phyloP scores from a whole-genome alignment of 1,140 invertebrate genomes.

The Choristoneura fumiferana region DNA sequence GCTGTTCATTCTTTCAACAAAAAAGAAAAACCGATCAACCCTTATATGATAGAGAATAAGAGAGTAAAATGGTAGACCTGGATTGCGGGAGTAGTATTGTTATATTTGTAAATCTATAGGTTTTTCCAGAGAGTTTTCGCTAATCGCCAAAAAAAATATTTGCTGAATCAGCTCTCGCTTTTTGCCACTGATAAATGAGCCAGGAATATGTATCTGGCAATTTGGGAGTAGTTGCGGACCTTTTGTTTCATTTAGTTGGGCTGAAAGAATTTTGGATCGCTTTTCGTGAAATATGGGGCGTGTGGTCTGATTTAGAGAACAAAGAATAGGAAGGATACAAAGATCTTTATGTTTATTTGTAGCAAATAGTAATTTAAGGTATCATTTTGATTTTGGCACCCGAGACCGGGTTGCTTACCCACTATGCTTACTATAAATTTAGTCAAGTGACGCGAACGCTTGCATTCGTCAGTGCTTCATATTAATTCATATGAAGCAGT shows the following conservation, averaged over 20 bases:
- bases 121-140: slow-evolving; percentile 65
- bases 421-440: too few species aligned
- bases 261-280: slow-evolving; percentile 36
- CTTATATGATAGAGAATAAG: slow-evolving; percentile 23
- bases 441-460: too few species aligned
- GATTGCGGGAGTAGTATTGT: slow-evolving; percentile 20
- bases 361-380: too few species aligned
- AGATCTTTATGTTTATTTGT: too few species aligned
- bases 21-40: slow-evolving; percentile 14
- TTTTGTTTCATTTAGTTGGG: slow-evolving; percentile 59
- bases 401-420: too few species aligned
- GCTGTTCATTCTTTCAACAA: slow-evolving; percentile 24
- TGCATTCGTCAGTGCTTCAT: too few species aligned
- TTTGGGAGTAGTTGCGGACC: slow-evolving; percentile 48
- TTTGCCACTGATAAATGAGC: slow-evolving; percentile 68
- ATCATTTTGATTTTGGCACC: too few species aligned
- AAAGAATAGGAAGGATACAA: too few species aligned
- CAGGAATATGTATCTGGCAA: slow-evolving; percentile 64
- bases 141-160: slow-evolving; percentile 76
- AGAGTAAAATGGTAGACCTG: slow-evolving; percentile 21
- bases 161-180: slow-evolving; percentile 61
- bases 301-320: slow-evolving; percentile 7
- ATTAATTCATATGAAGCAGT: too few species aligned
- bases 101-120: slow-evolving; percentile 44
- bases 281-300: slow-evolving; percentile 32